Evolutionary conservation across 2,888 invertebrate genomes (phyloP), one percentile per base, ranked within the genome.

Genomic region (Oligia latruncula): DNA sequence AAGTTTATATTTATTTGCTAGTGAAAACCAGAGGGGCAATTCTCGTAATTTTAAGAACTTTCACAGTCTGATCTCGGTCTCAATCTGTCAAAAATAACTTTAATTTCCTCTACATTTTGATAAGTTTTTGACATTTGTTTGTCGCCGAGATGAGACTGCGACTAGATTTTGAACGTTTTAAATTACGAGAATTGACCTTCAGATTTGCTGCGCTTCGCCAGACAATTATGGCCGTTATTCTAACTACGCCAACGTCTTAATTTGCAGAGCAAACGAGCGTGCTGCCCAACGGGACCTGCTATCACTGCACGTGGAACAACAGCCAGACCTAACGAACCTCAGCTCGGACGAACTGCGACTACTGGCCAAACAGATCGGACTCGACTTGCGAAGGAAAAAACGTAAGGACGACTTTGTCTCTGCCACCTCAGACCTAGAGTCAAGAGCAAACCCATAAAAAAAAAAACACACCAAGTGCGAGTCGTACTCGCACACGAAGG

Each of bases 271-370:
- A 90, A 93, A 87, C 85, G 92, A 95, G 81, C 94, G 96, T 72
- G 89, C 93, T 79, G 85, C 92, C 91, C 92, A 94, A 82, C 93
- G 96, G 77, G 90, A 94, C 89, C 77, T 96, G 95, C 80, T 97
- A 93, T 96, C 96, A 89, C 71, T 95, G 94, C 95, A 95, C 87
- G 78, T 96, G 96, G 95, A 92, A 88, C 87, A 91, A 80, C 90
- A 93, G 84, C 92, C 93, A 85, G 90, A 93, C 85, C 80, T 96
- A 89, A 95, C 89, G 8, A 87, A 89, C 6, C 89, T 95, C 35
- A 93, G 90, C 46, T 88, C 93, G 20, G 91, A 90, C 0, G 94
- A 95, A 64, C 83, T 96, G 62, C 90, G 90, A 1, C 89, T 87
- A 2, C 88, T 96, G 35, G 96, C 96, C 0, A 91, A 89, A 78